Base-by-base conservation (phyloP, 2,113 vertebrate genomes). In the Saccopteryx leptura region DNA sequence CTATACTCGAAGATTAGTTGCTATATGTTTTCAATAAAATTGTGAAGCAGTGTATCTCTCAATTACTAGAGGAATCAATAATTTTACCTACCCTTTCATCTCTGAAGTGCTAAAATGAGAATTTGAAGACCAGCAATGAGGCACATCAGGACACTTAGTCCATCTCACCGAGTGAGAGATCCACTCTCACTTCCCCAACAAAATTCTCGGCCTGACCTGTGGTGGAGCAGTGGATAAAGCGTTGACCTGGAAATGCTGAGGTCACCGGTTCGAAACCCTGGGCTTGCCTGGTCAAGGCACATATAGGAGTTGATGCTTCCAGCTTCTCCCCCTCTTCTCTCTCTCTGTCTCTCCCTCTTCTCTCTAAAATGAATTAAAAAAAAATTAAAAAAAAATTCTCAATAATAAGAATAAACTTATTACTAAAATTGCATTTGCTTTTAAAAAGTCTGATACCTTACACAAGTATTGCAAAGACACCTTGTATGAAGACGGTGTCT, bases 371-470 rank as follows among this genome's bases (percentile, higher is more conserved):
- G n/a, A n/a, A n/a, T n/a, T n/a, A n/a, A n/a, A n/a, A n/a, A n/a
- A n/a, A n/a, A n/a, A n/a, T n/a, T n/a, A n/a, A n/a, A n/a, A n/a
- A n/a, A n/a, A n/a, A n/a, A n/a, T 80, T 75, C n/a, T 39, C 5
- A 50, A 86, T 52, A 90, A 82, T 90, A 52, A 94, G 80, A 94
- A 89, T 84, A 75, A 72, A 89, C 39, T 21, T 21, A 71, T 63
- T 80, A 87, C 23, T 33, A 83, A 56, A 97, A n/a, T 31, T 46
- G 28, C 5, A 46, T 56, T 92, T 90, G 24, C 10, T 94, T 91
- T 80, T 58, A 10, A 92, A 86, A 94, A 86, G 26, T 50, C 11
- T 50, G 68, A 66, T 90, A 81, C 56, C 39, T 75, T 91, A n/a
- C 14, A 31, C 68, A 75, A 74, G 5, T 89, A 87, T 60, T 93